Base-by-base conservation (phyloP, 64 coral and sea anemone genomes). In the Montipora capricornis region DNA sequence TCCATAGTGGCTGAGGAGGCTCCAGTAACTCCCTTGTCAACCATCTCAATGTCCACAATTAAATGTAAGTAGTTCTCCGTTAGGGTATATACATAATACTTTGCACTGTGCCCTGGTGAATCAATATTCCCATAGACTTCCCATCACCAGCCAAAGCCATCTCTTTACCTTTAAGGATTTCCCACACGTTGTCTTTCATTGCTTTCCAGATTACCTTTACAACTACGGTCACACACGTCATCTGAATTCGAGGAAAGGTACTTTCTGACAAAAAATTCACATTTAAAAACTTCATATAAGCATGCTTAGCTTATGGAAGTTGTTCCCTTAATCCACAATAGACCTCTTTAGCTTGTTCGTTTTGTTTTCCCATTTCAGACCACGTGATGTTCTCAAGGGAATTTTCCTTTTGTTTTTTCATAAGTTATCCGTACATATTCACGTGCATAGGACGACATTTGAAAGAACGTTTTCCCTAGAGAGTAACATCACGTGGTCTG, bases 91-190 rank as follows among this genome's bases (percentile, higher is more conserved):
- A 82, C 80, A 82, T 49, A 82, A 49, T 82, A 62, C 19, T 82
- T 82, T 12, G 48, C 50, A 82, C 76, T 69, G 66, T 69, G 66
- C 16, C 19, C 66, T 69, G 66, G 19, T 68, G 79, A 94, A 51
- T 89, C 78, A 68, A 81, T 94, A 26, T 26, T 26, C 26, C 26
- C 26, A 26, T 49, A 78, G 47, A 5, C 26, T 26, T 26, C 26
- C 78, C 87, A 94, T 94, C 87, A 9, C 87, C 77, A 82, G 76
- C 87, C 37, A 93, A 9, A 16, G 79, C 45, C 20, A 93, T n/a
- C 22, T 57, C 71, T 16, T 53, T 48, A 68, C 57, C 47, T 50
- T 87, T 60, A 49, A 73, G 87, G 19, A 68, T 20, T 17, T 87
- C 44, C 52, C 73, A 26, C 66, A 93, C 49, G 50, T 26, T 20